Base-by-base conservation (phyloP, 2,888 invertebrate species). In the Balanococcus diminutus region DNA sequence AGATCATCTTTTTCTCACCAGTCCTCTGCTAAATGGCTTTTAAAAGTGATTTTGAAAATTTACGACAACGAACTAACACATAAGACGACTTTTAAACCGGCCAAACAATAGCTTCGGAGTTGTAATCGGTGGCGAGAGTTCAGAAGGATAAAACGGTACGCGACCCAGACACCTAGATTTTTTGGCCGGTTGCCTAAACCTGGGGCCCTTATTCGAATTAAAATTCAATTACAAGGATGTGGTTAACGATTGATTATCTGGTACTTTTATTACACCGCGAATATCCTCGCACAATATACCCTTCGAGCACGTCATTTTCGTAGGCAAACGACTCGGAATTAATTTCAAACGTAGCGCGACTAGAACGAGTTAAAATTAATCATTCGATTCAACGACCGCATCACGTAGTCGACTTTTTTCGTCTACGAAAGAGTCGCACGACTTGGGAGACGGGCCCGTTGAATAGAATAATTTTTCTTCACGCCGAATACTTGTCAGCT, bases 371-470 rank as follows among this genome's bases (percentile, higher is more conserved):
- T 79, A 36, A 36, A 79, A 79, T 79, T 79, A 79, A 79, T 79
- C 75, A 79, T 79, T 79, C 75, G 75, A 79, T 79, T 79, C 75
- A 79, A 79, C 75, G 75, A 79, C 75, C 75, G 75, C 75, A 36
- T 79, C 75, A 79, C 75, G 75, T 79, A 79, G 75, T 79, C 75
- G 75, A 79, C 75, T 79, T 79, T 79, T n/a, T 79, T 79, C 75
- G 32, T 79, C 32, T 79, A 19, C 75, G 19, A 79, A n/a, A 36
- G 75, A 36, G n/a, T 36, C n/a, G 72, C 72, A 72, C 31, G 36
- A n/a, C n/a, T n/a, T n/a, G n/a, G n/a, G n/a, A n/a, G n/a, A n/a
- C n/a, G n/a, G n/a, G n/a, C n/a, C 75, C 75, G 32, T 19, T 79
- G 75, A 79, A 79, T 36, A 79, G 75, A 79, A 79, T 79, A 79